Evolutionary conservation across 2,888 invertebrate genomes (phyloP), one percentile per base, ranked within the genome.

Genomic region (Dinocampus coccinellae): DNA sequence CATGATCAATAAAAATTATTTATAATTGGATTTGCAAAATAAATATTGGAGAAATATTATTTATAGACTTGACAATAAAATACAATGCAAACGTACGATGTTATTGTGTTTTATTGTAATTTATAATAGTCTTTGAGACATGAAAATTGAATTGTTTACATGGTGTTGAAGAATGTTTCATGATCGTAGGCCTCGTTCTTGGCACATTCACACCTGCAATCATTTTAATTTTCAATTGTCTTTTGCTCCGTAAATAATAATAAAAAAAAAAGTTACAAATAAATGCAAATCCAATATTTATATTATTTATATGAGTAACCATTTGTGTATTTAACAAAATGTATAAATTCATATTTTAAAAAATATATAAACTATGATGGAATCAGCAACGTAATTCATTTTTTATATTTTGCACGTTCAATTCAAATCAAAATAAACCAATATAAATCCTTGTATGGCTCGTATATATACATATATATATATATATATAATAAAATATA

Each of bases 101-200:
- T 71, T 55, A 52, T 60, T 22, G 42, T 52, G 26, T 42, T 29
- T 16, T 57, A 24, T 47, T 42, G 29, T n/a, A n/a, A n/a, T 55
- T n/a, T 22, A 26, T 39, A 20, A 11, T 26, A 57, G 16, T 42
- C 63, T 70, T 42, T 33, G 22, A 29, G 34, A 22, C 24, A 69
- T 57, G 16, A 26, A 71, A 55, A 60, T 68, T 66, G 71, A 63
- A 70, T 72, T 47, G 34, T 53, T 55, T 22, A 55, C 67, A 70
- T 77, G 78, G 78, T 79, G 76, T 77, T 76, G 74, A 76, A 47
- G 76, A 82, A 83, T 84, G 83, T 80, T 78, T 79, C 80, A 83
- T 80, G 84, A 87, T 83, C 83, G 87, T 82, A 87, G 87, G 87
- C 87, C 87, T 87, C 87, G 82, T 83, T 86, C 83, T 80, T 80